Base-by-base conservation (phyloP, 2,888 invertebrate genomes). In the Erpobdella octoculata region DNA sequence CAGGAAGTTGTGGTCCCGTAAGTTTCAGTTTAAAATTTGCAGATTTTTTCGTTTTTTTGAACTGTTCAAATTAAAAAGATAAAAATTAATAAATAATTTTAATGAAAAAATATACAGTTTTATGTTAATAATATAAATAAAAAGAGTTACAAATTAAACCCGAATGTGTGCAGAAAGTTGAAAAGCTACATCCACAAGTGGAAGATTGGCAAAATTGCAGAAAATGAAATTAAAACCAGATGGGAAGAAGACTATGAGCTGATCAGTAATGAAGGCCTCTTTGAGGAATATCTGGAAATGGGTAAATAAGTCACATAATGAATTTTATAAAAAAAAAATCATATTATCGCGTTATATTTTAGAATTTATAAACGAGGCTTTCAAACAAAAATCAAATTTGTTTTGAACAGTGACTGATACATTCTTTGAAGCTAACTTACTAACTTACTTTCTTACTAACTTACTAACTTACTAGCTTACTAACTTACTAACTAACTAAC, bases 241-340 rank as follows among this genome's bases (percentile, higher is more conserved):
- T 86, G 86, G 86, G 86, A 86, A 77, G 83, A 85, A 72, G 86
- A 87, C 78, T 86, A 85, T 77, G 83, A 85, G 74, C 80, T 86
- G 9, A 84, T 86, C 12, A 84, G 84, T 66, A 85, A 86, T 76
- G 86, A 86, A 76, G 86, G 86, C 8, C 80, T 87, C 18, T 87
- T 87, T 78, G 84, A 86, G 74, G 87, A 87, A 78, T 87, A 87
- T 77, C 79, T 87, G n/a, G 86, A 87, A 81, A 87, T 87, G 86
- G 85, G 83, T 83, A 69, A 74, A 77, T 48, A 2, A 5, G 31
- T 53, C 15, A n/a, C 18, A 12, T 21, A 8, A 61, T 31, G 25
- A 25, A 31, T 28, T 1, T 33, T 62, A 8, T 31, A 18, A 15
- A n/a, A 33, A 18, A 62, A 33, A 33, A 12, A 31, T 6, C n/a